Conservation (phyloP, 2,797 vertebrate species). For the Crax fasciolata region DNA sequence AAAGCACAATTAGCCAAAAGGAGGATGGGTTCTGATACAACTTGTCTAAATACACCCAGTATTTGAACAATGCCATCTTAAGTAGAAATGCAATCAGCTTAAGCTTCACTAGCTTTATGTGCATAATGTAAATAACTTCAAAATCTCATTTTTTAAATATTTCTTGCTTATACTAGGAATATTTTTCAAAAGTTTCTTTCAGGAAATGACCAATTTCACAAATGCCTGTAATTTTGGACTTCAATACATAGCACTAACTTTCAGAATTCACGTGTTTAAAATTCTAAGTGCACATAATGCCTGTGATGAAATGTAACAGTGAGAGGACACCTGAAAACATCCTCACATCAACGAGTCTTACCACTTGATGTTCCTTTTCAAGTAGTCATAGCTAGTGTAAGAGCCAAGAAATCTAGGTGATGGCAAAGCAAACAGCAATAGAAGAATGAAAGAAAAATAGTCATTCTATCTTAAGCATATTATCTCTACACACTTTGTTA, state of each 20-base stretch:
- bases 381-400: constrained; percentile 87
- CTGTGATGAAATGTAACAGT: constrained; percentile 74
- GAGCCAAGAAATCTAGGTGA: constrained; percentile 87
- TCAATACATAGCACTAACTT: neutral
- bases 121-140: constrained; percentile 29
- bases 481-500: constrained; percentile 60
- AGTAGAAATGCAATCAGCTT: constrained; percentile 75
- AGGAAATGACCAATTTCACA: neutral
- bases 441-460: constrained; percentile 83
- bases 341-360: constrained; percentile 84
- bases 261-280: neutral
- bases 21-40: neutral
- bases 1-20: neutral
- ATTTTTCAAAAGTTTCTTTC: neutral
- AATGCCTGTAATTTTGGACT: neutral
- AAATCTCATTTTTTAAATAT: neutral
- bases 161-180: neutral
- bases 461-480: constrained; percentile 82
- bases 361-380: constrained; percentile 88
- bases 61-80: constrained; percentile 77
- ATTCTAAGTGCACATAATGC: constrained; percentile 84
- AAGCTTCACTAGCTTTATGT: constrained; percentile 82
- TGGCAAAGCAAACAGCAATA: constrained; percentile 85
- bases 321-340: constrained; percentile 80
- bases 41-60: constrained; percentile 72